phyloP scores from a whole-genome alignment of 2,797 vertebrate genomes.

The Neoniphon sammara region DNA sequence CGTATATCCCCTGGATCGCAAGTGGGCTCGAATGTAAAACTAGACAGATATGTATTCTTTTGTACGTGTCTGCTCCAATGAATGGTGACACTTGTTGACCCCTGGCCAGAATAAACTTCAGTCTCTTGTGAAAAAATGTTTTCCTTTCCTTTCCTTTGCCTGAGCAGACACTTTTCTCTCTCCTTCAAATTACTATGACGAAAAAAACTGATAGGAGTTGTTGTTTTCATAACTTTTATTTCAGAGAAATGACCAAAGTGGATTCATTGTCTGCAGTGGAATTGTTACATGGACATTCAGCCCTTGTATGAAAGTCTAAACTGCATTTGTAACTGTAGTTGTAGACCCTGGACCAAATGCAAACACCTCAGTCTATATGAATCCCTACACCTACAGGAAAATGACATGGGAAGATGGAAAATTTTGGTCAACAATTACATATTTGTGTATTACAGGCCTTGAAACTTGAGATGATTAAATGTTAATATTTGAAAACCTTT shows the following conservation, averaged over 20 bases:
- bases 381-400: not conserved
- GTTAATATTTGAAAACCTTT: conserved; percentile 14
- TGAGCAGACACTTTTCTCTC: not conserved
- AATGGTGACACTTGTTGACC: conserved; percentile 33
- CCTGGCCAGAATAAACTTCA: not conserved
- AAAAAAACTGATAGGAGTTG: conserved; percentile 9
- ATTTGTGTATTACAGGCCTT: conserved; percentile 33
- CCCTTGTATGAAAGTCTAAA: conserved; percentile 42
- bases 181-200: conserved; percentile 28
- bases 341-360: conserved; percentile 42
- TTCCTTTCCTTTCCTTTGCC: not conserved
- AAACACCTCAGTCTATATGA: conserved; percentile 4
- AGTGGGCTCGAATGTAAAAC: conserved; percentile 79
- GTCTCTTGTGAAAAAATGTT: not conserved
- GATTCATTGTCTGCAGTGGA: conserved; percentile 26
- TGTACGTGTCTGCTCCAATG: conserved; percentile 30
- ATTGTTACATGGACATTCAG: not conserved
- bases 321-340: conserved; percentile 25
- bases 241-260: conserved; percentile 23
- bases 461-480: conserved; percentile 5
- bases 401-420: not conserved
- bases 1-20: conserved; percentile 41
- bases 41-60: conserved; percentile 49
- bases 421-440: conserved; percentile 11
- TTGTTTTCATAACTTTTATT: conserved; percentile 37